Conservation (phyloP, 2,797 vertebrate species). For the Muraenolepis orangiensis region DNA sequence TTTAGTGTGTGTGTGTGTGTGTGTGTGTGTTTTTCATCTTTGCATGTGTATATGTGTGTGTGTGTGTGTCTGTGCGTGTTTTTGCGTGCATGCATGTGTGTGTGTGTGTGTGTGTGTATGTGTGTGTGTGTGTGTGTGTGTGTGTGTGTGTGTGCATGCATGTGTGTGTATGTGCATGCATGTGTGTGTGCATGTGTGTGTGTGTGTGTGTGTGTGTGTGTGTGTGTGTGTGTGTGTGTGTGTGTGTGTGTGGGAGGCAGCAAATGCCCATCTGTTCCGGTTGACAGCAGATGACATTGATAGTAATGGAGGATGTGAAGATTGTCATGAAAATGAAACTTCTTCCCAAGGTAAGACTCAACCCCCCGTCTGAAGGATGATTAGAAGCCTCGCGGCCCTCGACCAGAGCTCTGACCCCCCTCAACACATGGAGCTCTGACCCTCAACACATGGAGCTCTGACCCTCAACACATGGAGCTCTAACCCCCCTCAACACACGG, state of each 20-base stretch:
- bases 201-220: not conserved
- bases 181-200: conserved; percentile 1
- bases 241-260: conserved; percentile 26
- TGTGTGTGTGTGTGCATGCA: not conserved
- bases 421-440: not conserved
- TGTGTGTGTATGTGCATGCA: not conserved
- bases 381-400: too few species aligned
- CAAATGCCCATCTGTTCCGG: conserved; percentile 61
- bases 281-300: conserved; percentile 63
- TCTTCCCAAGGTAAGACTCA: not conserved
- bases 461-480: too few species aligned
- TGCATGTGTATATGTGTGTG: not conserved
- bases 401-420: too few species aligned
- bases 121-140: not conserved
- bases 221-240: not conserved
- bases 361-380: not conserved
- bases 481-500: too few species aligned
- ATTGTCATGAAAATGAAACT: conserved; percentile 18
- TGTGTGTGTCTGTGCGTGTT: not conserved
- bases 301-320: conserved; percentile 48
- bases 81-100: not conserved
- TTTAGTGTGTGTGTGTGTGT: conserved; percentile 7
- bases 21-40: conserved; percentile 2
- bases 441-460: too few species aligned
- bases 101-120: not conserved